Evolutionary conservation across 2,797 vertebrate genomes (phyloP), one percentile per base, ranked within the genome.

Genomic region (Clarias fuscus): DNA sequence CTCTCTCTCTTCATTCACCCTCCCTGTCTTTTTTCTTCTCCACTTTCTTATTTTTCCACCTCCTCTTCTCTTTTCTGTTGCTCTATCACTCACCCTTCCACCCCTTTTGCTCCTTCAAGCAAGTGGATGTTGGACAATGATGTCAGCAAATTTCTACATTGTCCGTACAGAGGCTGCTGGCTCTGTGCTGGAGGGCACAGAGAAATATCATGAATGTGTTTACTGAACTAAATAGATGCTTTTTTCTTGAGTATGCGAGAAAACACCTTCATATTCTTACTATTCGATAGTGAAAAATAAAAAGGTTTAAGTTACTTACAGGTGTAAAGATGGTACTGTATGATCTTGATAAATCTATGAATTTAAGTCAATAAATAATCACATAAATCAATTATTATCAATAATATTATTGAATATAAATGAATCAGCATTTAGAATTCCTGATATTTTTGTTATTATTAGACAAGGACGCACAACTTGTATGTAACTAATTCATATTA

Each of bases 71-170:
- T 89, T 90, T 56, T 59, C 68, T 83, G 72, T 79, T 71, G 68
- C 61, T 84, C 68, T 83, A 82, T 82, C 84, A 71, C 68, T 84
- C 64, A 80, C 43, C n/a, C 72, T 67, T 48, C 62, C 61, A 48
- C 67, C 79, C 59, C 58, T 48, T 64, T 53, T 33, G 73, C 59
- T 79, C 87, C 85, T 86, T 91, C 91, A 89, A 89, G 92, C 93
- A 90, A 94, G 93, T 94, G 94, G 92, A 94, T 94, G 91, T 91
- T 94, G 80, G 89, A 90, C 88, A 86, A 92, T 96, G 96, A 96
- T 95, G 95, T 96, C 95, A 96, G 95, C 95, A 93, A 88, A 93
- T 93, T 93, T 94, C 88, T 80, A 81, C 86, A 72, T 77, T 89
- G 82, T 90, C 93, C 94, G 91, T 91, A 43, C 43, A 8, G 43